Conservation (phyloP, 2,888 invertebrate species). For the Endomychus coccineus region DNA sequence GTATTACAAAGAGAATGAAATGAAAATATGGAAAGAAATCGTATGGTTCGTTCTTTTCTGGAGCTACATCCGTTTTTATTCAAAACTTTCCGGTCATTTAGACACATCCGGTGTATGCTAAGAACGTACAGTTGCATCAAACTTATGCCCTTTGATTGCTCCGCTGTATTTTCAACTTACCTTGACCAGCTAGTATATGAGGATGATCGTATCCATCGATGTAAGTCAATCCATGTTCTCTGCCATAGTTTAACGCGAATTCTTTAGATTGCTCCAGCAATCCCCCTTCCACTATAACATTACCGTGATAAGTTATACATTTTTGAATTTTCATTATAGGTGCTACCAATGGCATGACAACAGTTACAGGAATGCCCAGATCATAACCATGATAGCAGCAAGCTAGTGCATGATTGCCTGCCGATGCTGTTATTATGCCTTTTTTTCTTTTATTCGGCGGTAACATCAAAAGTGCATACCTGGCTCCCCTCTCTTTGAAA, state of each 20-base stretch:
- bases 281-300: constrained; percentile 57
- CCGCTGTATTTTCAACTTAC: no score
- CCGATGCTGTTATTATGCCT: constrained; percentile 46
- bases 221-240: constrained; percentile 61
- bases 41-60: no score
- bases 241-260: constrained; percentile 64
- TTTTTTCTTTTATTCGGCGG: constrained; percentile 33
- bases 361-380: constrained; percentile 46
- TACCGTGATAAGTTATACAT: constrained; percentile 57
- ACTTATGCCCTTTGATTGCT: no score
- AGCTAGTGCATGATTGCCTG: constrained; percentile 44
- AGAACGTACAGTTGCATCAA: no score
- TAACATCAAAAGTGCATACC: constrained; percentile 40
- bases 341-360: constrained; percentile 43
- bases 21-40: no score
- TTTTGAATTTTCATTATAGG: constrained; percentile 58
- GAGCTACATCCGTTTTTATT: no score
- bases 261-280: constrained; percentile 58
- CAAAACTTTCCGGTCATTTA: no score
- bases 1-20: no score
- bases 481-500: constrained; percentile 88
- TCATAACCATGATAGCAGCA: constrained; percentile 45
- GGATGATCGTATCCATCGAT: constrained; percentile 74
- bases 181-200: constrained; percentile 84
- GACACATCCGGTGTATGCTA: no score